A percentile compares a stretch with the other conserved stretches of the same genome.
These are phyloP conservation scores for Danio albolineatus DNA, from an alignment of 2,797 vertebrate genomes.

Conservation along the genomic window DNA sequence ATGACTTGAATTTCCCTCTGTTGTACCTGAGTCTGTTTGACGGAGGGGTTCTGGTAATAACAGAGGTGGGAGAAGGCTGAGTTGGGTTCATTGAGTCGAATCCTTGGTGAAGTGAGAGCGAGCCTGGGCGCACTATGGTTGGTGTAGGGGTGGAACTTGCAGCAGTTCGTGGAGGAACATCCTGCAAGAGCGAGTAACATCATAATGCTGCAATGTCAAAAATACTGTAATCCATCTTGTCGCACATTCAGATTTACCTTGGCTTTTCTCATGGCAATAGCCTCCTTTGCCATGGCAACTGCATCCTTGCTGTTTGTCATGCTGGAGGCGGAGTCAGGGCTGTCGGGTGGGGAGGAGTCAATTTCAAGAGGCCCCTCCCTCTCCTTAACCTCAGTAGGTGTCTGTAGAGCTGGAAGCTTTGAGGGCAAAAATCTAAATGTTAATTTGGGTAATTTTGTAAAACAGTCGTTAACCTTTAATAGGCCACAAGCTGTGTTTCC, in stretches of 20 bases:
- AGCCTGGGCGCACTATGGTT: constrained; percentile 94
- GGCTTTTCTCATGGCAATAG: constrained; percentile 52
- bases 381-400: constrained; percentile 87
- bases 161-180: constrained; percentile 82
- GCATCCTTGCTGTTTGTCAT: constrained; percentile 77
- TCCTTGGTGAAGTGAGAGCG: constrained; percentile 91
- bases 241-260: constrained; percentile 46
- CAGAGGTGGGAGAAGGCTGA: constrained; percentile 96
- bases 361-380: constrained; percentile 92
- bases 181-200: constrained; percentile 75
- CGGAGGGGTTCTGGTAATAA: constrained; percentile 96
- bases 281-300: constrained; percentile 51
- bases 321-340: constrained; percentile 83
- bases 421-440: background rate
- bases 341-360: constrained; percentile 90
- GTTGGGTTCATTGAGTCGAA: constrained; percentile 91
- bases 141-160: constrained; percentile 89
- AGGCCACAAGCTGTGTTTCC: no score
- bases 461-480: background rate
- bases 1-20: constrained; percentile 21
- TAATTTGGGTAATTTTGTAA: background rate
- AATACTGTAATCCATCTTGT: background rate
- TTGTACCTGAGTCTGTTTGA: constrained; percentile 92
- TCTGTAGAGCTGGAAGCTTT: constrained; percentile 72
- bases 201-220: background rate